Evolutionary conservation across 2,888 invertebrate genomes (phyloP).

Genomic region (Myopa testacea): DNA sequence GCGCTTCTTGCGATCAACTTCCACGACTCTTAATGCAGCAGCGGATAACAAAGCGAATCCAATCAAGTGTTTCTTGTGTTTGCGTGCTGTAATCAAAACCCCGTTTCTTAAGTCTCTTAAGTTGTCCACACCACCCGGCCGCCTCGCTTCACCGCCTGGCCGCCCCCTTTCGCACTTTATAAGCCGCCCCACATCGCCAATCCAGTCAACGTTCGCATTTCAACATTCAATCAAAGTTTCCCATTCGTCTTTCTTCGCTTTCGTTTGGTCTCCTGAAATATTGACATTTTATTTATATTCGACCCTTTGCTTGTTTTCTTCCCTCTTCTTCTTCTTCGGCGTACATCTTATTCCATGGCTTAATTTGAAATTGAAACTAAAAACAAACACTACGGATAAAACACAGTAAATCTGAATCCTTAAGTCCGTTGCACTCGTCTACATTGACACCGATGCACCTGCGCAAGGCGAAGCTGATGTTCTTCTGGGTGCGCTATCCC

Average conservation of each 20-base stretch:
- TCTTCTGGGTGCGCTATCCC: constrained; percentile 99
- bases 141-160: not conserved
- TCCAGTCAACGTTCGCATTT: constrained; percentile 23
- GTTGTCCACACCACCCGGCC: constrained; percentile 45
- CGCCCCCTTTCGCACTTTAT: constrained; percentile 12
- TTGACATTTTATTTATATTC: constrained; percentile 18
- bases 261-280: constrained; percentile 8
- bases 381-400: not conserved
- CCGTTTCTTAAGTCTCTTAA: constrained; percentile 45
- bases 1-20: constrained; percentile 6
- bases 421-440: constrained; percentile 91
- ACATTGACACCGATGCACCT: constrained; percentile 99
- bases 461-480: constrained; percentile 99
- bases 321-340: constrained; percentile 32
- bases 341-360: constrained; percentile 20
- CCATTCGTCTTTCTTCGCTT: constrained; percentile 25
- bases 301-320: constrained; percentile 4
- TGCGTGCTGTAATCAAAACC: constrained; percentile 58
- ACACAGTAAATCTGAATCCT: constrained; percentile 70
- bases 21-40: not conserved
- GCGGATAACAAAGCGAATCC: constrained; percentile 56
- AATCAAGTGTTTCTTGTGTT: constrained; percentile 61
- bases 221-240: constrained; percentile 43
- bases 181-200: not conserved
- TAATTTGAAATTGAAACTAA: constrained; percentile 28